phyloP scores from a whole-genome alignment of 2,797 vertebrate genomes.

The Pelochelys cantorii region DNA sequence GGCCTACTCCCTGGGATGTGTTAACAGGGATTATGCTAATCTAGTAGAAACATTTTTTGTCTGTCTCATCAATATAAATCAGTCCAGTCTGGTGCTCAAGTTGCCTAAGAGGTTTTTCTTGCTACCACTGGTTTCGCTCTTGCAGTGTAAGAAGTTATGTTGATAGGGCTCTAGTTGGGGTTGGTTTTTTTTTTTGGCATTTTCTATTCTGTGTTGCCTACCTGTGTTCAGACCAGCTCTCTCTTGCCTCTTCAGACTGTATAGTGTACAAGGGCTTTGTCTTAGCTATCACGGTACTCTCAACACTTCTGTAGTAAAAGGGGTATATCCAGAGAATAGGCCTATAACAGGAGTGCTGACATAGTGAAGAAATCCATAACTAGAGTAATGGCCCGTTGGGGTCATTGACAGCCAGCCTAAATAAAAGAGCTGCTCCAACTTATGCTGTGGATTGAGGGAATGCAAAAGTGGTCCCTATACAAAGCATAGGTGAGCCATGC shows the following conservation, averaged over 20 bases:
- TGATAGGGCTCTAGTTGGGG: background rate
- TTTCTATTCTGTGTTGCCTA: background rate
- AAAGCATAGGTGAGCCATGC: background rate
- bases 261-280: background rate
- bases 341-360: background rate
- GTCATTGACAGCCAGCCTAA: background rate
- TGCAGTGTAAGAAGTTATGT: background rate
- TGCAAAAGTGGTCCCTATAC: rapidly evolving
- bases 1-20: background rate
- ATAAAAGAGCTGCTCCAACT: background rate
- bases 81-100: background rate
- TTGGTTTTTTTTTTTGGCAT: background rate
- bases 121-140: background rate
- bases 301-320: background rate
- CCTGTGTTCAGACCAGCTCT: background rate
- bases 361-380: background rate
- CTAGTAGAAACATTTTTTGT: background rate
- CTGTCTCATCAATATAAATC: background rate
- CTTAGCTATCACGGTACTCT: background rate
- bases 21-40: background rate
- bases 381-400: background rate
- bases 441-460: rapidly evolving
- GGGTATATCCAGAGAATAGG: background rate
- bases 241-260: background rate
- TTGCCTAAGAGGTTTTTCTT: background rate